These are phyloP conservation scores for Pampusana beccarii DNA, from an alignment of 2,113 vertebrate genomes.

Conservation along the genomic window DNA sequence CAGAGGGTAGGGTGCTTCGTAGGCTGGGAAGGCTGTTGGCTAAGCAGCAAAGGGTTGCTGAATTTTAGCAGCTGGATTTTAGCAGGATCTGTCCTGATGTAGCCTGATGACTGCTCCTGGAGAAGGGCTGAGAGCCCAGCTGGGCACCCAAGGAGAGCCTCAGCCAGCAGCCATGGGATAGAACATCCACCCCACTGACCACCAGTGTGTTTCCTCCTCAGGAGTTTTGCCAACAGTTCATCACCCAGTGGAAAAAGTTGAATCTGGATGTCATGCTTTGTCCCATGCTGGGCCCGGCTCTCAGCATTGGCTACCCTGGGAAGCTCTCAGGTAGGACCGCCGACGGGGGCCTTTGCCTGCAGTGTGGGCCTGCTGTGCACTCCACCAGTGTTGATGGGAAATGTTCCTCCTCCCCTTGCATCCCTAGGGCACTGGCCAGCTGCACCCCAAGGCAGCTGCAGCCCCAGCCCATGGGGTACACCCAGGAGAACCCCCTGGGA, in stretches of 20 bases:
- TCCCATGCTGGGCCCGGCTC: constrained; percentile 79
- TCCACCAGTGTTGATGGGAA: not conserved
- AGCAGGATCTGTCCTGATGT: not conserved
- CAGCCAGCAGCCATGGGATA: not conserved
- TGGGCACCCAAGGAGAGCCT: not conserved
- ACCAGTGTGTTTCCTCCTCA: not conserved
- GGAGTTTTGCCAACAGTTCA: constrained; percentile 80
- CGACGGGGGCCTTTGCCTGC: accelerated
- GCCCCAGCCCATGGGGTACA: not conserved
- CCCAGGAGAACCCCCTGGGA: accelerated
- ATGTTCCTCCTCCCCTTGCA: not conserved
- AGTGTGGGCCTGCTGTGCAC: accelerated
- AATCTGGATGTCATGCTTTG: constrained; percentile 84
- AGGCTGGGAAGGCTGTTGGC: not conserved
- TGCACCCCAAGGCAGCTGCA: not conserved
- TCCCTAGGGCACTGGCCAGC: not conserved
- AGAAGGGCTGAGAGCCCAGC: not conserved
- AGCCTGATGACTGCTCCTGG: not conserved
- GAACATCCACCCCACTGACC: not conserved
- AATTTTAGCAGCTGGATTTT: not conserved
- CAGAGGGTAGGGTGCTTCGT: not conserved
- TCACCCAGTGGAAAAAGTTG: constrained; percentile 76
- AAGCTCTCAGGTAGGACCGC: constrained; percentile 63
- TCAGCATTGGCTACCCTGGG: constrained; percentile 54
- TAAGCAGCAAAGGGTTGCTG: not conserved